These are phyloP conservation scores for Neoascia interrupta DNA, from an alignment of 2,888 invertebrate species.

Conservation along the genomic window DNA sequence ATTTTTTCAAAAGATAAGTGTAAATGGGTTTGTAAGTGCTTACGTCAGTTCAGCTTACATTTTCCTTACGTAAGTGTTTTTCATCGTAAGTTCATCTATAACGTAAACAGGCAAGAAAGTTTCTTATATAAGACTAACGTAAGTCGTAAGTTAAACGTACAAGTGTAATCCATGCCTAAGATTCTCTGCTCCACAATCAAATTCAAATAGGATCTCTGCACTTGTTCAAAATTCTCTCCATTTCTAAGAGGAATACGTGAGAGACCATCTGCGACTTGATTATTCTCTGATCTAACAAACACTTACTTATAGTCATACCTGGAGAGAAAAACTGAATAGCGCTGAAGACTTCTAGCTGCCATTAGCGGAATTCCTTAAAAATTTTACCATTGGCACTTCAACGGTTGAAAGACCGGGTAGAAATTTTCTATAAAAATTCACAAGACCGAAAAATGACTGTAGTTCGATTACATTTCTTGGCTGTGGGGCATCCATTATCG, in stretches of 20 bases:
- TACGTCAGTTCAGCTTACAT: no score
- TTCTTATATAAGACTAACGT: no score
- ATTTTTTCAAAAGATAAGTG: no score
- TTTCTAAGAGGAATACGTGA: background rate
- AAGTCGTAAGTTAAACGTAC: no score
- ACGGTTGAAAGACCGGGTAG: background rate
- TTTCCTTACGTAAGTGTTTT: no score
- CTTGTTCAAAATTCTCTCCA: background rate
- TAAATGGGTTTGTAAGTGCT: no score
- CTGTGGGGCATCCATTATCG: no score
- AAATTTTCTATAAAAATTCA: no score
- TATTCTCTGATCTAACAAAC: background rate
- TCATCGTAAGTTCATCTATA: no score
- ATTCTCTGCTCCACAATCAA: background rate
- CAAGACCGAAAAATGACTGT: background rate
- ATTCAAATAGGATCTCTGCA: background rate
- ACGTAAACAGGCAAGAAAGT: no score
- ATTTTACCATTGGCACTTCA: background rate
- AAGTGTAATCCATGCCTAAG: no score
- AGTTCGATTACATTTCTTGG: background rate
- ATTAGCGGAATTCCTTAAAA: background rate
- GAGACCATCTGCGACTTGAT: background rate
- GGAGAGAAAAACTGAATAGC: background rate
- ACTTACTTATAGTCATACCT: background rate
- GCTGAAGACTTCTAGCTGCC: background rate